A percentile compares a stretch with the other conserved stretches of the same genome.
phyloP scores from a whole-genome alignment of 1,140 invertebrate species.

The Cecropterus lyciades region DNA sequence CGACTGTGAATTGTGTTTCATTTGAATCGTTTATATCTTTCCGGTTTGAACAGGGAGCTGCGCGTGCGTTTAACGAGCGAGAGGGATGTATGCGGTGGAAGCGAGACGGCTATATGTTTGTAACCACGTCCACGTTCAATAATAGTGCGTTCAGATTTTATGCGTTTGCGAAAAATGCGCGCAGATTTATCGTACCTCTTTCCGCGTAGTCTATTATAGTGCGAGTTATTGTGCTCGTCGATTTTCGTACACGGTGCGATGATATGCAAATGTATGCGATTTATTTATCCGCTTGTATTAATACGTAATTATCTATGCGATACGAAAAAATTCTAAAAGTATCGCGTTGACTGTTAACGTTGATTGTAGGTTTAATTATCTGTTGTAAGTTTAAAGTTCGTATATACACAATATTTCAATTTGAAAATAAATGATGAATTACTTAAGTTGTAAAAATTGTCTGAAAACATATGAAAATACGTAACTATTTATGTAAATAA shows the following conservation, averaged over 20 bases:
- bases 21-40: slow-evolving; percentile 30
- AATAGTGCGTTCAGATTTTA: slow-evolving; percentile 78
- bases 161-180: slow-evolving; percentile 80
- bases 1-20: slow-evolving; percentile 26
- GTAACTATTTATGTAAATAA: too few species aligned
- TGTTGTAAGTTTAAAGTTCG: too few species aligned
- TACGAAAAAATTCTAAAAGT: slow-evolving; percentile 25
- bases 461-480: too few species aligned
- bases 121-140: slow-evolving; percentile 61
- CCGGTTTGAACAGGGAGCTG: slow-evolving; percentile 41
- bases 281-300: slow-evolving; percentile 52
- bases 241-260: slow-evolving; percentile 51
- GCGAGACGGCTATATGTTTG: slow-evolving; percentile 50
- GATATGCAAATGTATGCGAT: slow-evolving; percentile 60
- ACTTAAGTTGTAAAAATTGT: too few species aligned
- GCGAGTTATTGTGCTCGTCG: slow-evolving; percentile 45
- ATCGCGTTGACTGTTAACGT: not conserved
- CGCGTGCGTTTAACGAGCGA: slow-evolving; percentile 67
- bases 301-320: slow-evolving; percentile 34
- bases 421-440: too few species aligned
- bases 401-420: too few species aligned
- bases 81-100: slow-evolving; percentile 55
- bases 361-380: too few species aligned
- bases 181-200: slow-evolving; percentile 75
- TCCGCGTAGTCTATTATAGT: slow-evolving; percentile 74